Evolutionary conservation across 2,113 vertebrate species (phyloP).

Genomic region (Xenotilapia leptura): DNA sequence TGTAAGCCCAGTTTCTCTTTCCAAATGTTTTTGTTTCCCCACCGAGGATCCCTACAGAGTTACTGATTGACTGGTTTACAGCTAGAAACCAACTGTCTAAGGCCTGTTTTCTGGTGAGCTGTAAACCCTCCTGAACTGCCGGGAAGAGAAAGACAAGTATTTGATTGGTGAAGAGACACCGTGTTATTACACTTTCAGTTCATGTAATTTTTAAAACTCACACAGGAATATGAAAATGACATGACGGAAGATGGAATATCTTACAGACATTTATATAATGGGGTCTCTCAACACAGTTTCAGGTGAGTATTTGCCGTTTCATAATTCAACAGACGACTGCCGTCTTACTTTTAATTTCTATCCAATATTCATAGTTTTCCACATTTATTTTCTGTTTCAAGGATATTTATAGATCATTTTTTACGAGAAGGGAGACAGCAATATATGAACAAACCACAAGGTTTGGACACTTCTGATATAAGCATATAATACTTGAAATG

Average conservation of each 20-base stretch:
- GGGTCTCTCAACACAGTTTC: not conserved
- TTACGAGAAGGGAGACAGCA: not conserved
- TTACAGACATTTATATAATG: not conserved
- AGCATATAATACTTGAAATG: not conserved
- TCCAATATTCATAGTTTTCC: not conserved
- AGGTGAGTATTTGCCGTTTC: not conserved
- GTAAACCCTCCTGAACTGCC: not conserved
- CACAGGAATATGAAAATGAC: not conserved
- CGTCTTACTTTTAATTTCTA: not conserved
- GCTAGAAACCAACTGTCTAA: conserved; percentile 16
- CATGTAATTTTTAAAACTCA: not conserved
- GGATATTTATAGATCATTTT: not conserved
- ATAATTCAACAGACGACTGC: not conserved
- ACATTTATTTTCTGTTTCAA: not conserved
- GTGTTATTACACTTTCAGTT: not conserved
- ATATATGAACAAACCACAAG: not conserved
- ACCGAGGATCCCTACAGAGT: not conserved
- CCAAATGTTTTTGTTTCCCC: conserved; percentile 14
- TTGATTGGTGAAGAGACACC: not conserved
- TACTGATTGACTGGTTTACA: conserved; percentile 31
- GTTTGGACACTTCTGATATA: not conserved
- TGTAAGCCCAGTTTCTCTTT: not conserved
- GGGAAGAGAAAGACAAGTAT: not conserved
- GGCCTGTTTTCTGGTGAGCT: not conserved
- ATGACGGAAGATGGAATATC: not conserved